Conservation (phyloP, 2,888 invertebrate species). For the Suillia variegata region DNA sequence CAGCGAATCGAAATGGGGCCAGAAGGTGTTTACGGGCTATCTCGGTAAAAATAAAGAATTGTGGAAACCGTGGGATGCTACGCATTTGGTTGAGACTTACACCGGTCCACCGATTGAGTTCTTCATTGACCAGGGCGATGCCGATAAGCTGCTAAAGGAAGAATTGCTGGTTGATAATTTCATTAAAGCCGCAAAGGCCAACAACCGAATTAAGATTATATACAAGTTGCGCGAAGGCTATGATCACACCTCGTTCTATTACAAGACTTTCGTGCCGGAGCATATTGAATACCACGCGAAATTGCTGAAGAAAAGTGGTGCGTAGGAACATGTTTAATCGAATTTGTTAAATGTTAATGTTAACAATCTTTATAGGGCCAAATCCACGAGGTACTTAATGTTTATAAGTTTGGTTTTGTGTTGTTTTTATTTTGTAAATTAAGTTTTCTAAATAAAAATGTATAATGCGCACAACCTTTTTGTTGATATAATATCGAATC, state of each 20-base stretch:
- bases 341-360: no score
- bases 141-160: conserved; percentile 57
- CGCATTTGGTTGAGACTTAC: conserved; percentile 77
- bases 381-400: no score
- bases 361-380: no score
- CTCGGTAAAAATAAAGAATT: conserved; percentile 69
- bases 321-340: no score
- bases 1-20: conserved; percentile 79
- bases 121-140: conserved; percentile 69
- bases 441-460: no score
- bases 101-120: conserved; percentile 80
- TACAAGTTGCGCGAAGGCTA: conserved; percentile 80
- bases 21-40: conserved; percentile 79
- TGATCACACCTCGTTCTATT: conserved; percentile 91
- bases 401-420: no score
- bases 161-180: no score
- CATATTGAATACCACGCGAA: conserved; percentile 87
- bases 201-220: conserved; percentile 76
- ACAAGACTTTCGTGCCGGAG: conserved; percentile 85
- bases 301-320: no score
- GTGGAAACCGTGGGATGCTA: conserved; percentile 87
- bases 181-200: no score
- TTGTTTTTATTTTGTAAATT: no score
- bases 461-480: no score
- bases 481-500: no score